Percentiles rank a stretch among this genome's conserved stretches.
These are phyloP conservation scores for Carapus acus DNA, from an alignment of 2,797 vertebrate genomes.

Conservation along the genomic window DNA sequence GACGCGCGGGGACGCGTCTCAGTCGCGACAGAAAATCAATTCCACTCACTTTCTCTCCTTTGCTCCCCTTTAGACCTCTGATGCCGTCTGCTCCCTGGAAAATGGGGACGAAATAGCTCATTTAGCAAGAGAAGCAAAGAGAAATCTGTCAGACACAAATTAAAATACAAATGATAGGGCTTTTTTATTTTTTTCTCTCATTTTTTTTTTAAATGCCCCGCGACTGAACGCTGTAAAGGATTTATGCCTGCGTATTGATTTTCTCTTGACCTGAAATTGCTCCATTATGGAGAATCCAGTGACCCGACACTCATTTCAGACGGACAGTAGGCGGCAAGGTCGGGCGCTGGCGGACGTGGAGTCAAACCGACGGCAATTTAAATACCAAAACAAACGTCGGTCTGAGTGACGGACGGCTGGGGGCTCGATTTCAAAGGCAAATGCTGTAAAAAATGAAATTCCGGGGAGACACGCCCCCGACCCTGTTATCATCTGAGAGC, in stretches of 20 bases:
- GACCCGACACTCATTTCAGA: constrained; percentile 39
- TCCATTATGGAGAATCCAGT: constrained; percentile 36
- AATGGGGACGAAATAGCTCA: too few species aligned
- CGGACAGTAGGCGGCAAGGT: constrained; percentile 19
- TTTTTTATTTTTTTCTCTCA: background rate
- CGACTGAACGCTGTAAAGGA: constrained; percentile 25
- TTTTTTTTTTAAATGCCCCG: background rate
- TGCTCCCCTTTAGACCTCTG: constrained; percentile 84
- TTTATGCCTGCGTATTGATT: constrained; percentile 42
- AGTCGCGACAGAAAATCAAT: background rate
- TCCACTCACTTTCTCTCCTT: constrained; percentile 85
- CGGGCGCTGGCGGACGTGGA: constrained; percentile 6
- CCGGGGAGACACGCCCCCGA: constrained; percentile 18
- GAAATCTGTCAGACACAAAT: background rate
- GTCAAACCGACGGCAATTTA: too few species aligned
- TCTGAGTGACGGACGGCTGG: constrained; percentile 12
- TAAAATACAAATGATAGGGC: too few species aligned
- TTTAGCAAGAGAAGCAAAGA: too few species aligned
- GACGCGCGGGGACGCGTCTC: constrained; percentile 7
- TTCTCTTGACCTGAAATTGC: constrained; percentile 38
- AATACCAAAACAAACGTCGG: constrained; percentile 15
- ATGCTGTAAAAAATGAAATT: constrained; percentile 22
- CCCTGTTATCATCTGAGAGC: constrained; percentile 24
- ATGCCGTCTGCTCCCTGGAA: constrained; percentile 87
- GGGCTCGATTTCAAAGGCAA: constrained; percentile 23